Evolutionary conservation across 2,888 invertebrate species (phyloP), one percentile per base, ranked within the genome.

Genomic region (Lithophane leautieri): DNA sequence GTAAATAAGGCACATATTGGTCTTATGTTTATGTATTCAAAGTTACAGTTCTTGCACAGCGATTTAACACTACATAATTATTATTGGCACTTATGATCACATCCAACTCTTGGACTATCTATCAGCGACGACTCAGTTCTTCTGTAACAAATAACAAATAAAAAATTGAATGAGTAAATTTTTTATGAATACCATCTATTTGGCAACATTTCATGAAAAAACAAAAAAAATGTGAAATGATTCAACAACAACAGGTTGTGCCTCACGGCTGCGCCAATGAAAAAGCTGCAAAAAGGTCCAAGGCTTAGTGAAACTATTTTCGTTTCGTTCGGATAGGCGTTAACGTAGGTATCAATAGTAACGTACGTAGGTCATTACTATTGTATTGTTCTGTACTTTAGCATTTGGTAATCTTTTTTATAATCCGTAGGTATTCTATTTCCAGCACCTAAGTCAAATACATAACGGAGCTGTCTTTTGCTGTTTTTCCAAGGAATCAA

Each of bases 1-100:
- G 34, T 34, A 34, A 77, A 73, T 58, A 81, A 77, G 12, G 47
- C 70, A 70, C 61, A 3, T 9, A 52, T 66, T 69, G 68, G 42
- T 72, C 67, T 81, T 78, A 52, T 60, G 34, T 81, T 79, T 71
- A 70, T 79, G 80, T 82, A 83, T 79, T 82, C 69, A 87, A 87
- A 85, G 79, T 83, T 75, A 79, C 66, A 79, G 70, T 74, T 76
- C 81, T 79, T 66, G 66, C 68, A 85, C 67, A 70, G 9, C 66
- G 56, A 75, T 76, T 78, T 79, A 72, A 72, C 44, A 76, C 61
- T 84, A 81, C 62, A 84, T 86, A 81, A 84, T 81, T 74, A 76
- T 85, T 86, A 82, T 87, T 90, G 88, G 89, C 88, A 90, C 89
- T 81, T 83, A 73, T 73, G 76, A 76, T 84, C 67, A 83, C 81